Evolutionary conservation across 64 coral and sea anemone genomes (phyloP).

Genomic region (Pachyseris speciosa): DNA sequence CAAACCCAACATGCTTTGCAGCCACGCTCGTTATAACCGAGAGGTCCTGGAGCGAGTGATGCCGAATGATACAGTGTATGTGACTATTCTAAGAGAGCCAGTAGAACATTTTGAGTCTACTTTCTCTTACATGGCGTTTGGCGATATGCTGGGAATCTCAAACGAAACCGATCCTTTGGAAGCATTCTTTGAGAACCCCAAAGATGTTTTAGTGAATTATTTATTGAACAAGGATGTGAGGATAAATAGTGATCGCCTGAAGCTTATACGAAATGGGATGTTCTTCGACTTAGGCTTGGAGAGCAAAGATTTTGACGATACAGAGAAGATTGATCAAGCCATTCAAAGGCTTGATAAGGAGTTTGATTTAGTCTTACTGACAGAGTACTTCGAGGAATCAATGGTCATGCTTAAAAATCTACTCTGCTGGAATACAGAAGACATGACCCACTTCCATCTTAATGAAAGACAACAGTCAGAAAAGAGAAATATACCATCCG

Average conservation of each 20-base stretch:
- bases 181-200: conserved; percentile 88
- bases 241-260: conserved; percentile 88
- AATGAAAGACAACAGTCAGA: conserved; percentile 65
- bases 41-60: conserved; percentile 68
- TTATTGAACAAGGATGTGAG: conserved; percentile 84
- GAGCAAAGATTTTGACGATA: conserved; percentile 84
- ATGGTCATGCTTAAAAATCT: conserved; percentile 78
- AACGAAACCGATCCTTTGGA: conserved; percentile 79
- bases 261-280: conserved; percentile 98
- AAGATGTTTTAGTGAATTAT: conserved; percentile 82
- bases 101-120: conserved; percentile 89
- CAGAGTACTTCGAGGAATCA: conserved; percentile 90
- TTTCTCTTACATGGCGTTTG: conserved; percentile 94
- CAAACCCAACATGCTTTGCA: conserved; percentile 83
- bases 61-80: conserved; percentile 91
- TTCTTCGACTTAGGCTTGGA: conserved; percentile 91
- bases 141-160: conserved; percentile 78
- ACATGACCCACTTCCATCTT: conserved; percentile 87
- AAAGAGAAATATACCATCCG: conserved; percentile 49
- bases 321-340: conserved; percentile 28
- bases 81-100: conserved; percentile 94
- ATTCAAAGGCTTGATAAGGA: conserved; percentile 61
- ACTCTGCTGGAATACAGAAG: conserved; percentile 88
- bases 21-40: conserved; percentile 89
- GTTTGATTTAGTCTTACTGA: conserved; percentile 89